Evolutionary conservation across 2,797 vertebrate genomes (phyloP).

Genomic region (Pseudochromis fuscus): DNA sequence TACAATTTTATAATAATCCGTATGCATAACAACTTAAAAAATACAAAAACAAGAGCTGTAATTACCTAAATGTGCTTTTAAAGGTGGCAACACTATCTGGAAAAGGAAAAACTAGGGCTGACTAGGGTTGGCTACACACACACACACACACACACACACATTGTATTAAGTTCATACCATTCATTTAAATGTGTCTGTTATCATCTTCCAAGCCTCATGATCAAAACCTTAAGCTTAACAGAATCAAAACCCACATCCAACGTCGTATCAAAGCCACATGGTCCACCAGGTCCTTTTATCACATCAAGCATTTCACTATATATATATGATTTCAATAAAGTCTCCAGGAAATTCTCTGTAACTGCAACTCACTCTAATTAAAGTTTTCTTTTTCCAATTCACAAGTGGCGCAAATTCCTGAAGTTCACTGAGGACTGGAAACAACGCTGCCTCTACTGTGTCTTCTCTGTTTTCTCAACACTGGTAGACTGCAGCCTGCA

Average conservation of each 20-base stretch:
- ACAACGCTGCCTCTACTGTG: constrained; percentile 11
- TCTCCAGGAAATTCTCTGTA: constrained; percentile 21
- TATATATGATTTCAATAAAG: constrained; percentile 42
- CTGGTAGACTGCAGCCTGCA: constrained; percentile 33
- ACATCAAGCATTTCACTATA: constrained; percentile 43
- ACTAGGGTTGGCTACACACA: background rate
- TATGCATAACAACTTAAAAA: constrained; percentile 21
- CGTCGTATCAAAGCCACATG: constrained; percentile 51
- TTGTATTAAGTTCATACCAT: constrained; percentile 22
- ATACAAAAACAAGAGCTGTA: constrained; percentile 3
- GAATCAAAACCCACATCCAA: constrained; percentile 42
- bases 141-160: background rate
- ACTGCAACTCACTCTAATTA: constrained; percentile 23
- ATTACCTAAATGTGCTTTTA: constrained; percentile 8
- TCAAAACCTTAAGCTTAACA: constrained; percentile 47
- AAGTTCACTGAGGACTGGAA: constrained; percentile 22
- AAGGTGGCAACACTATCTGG: background rate
- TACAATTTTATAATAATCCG: constrained; percentile 30
- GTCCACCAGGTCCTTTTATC: constrained; percentile 39
- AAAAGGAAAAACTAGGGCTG: no score
- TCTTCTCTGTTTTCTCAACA: constrained; percentile 21
- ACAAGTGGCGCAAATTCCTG: constrained; percentile 45
- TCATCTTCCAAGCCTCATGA: constrained; percentile 30
- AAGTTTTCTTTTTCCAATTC: constrained; percentile 32
- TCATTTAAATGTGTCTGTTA: constrained; percentile 33